phyloP scores from a whole-genome alignment of 2,113 vertebrate genomes.

The Alaudala cheleensis region DNA sequence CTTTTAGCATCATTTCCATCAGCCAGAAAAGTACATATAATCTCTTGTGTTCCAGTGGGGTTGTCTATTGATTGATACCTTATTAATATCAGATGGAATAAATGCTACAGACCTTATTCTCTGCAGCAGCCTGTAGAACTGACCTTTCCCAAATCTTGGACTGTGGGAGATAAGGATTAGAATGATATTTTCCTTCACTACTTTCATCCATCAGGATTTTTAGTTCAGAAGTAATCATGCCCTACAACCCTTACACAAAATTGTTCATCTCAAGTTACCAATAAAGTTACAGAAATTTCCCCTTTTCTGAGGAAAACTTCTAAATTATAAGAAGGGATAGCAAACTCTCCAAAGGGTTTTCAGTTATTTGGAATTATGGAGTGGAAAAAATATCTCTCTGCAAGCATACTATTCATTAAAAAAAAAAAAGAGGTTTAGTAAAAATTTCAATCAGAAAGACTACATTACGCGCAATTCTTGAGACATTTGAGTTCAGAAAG shows the following conservation, averaged over 20 bases:
- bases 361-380: not conserved
- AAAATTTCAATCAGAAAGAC: not conserved
- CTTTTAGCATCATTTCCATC: not conserved
- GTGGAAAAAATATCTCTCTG: not conserved
- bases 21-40: not conserved
- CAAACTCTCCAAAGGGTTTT: not conserved
- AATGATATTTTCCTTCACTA: not conserved
- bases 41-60: not conserved
- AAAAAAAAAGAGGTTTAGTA: not conserved
- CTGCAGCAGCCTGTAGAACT: not conserved
- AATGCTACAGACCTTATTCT: not conserved
- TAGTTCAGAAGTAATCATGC: not conserved
- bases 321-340: not conserved
- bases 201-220: not conserved
- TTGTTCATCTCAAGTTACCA: not conserved
- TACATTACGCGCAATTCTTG: not conserved
- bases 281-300: not conserved
- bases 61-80: not conserved
- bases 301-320: not conserved
- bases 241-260: not conserved
- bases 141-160: not conserved
- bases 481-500: not conserved
- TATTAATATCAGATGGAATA: not conserved
- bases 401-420: not conserved
- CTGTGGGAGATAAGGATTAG: fast-evolving